These are phyloP conservation scores for Cliona cf. orientalis DNA, from an alignment of 37 sponge, comb jelly and placozoan species.

Conservation along the genomic window DNA sequence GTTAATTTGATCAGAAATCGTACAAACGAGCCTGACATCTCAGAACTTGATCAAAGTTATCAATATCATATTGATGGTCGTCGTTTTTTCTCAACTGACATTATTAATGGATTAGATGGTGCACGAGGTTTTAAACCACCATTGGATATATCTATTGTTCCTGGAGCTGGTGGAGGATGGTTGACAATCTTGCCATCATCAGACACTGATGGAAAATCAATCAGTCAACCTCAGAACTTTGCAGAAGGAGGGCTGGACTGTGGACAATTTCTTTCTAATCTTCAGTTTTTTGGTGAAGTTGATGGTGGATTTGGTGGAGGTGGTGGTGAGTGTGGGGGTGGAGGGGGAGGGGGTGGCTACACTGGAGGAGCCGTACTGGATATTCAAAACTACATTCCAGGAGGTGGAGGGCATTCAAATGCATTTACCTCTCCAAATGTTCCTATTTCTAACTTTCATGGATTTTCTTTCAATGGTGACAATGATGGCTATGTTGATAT, in stretches of 20 bases:
- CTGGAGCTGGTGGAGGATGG: conserved; percentile 23
- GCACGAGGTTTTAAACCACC: too few species aligned
- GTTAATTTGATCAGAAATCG: background rate
- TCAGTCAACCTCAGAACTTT: conserved; percentile 1
- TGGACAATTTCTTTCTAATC: background rate
- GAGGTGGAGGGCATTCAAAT: conserved; percentile 43
- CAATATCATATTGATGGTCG: background rate
- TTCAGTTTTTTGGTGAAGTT: background rate
- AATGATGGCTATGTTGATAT: conserved; percentile 52
- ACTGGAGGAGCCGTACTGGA: conserved; percentile 3
- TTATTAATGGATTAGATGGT: too few species aligned
- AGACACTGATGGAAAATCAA: background rate
- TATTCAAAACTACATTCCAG: background rate
- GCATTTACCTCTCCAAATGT: too few species aligned
- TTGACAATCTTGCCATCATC: background rate
- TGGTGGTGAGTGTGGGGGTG: conserved; percentile 48
- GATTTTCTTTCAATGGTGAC: background rate
- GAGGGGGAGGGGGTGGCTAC: conserved; percentile 46
- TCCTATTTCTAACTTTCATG: too few species aligned
- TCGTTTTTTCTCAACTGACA: too few species aligned
- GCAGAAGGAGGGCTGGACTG: conserved; percentile 44
- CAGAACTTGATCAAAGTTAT: background rate
- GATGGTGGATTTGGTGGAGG: conserved; percentile 20
- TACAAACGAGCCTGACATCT: background rate
- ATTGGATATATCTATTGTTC: too few species aligned